Evolutionary conservation across 2,797 vertebrate species (phyloP).

Genomic region (Acridotheres tristis): DNA sequence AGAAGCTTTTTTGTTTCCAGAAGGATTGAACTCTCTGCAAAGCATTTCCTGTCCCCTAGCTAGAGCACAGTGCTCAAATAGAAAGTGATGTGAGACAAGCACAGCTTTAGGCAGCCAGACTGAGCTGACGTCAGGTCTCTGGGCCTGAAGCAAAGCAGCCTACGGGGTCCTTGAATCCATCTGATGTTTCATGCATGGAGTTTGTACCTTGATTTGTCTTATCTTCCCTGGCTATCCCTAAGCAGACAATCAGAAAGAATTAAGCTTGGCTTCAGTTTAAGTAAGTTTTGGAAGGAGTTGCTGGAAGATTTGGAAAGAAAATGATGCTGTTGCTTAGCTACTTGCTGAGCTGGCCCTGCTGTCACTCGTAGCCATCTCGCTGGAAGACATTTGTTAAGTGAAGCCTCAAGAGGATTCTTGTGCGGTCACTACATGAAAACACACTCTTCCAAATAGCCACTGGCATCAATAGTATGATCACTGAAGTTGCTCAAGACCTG

Average conservation of each 20-base stretch:
- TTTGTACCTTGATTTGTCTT: constrained; percentile 11
- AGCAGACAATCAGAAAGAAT: constrained; percentile 13
- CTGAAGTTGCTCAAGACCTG: neutral
- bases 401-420: neutral
- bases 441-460: neutral
- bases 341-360: neutral
- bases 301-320: constrained; percentile 43
- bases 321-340: neutral
- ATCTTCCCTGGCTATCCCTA: neutral
- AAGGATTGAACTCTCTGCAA: neutral
- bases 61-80: neutral
- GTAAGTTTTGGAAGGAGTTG: constrained; percentile 32
- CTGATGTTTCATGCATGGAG: neutral
- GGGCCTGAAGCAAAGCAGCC: neutral
- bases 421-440: constrained; percentile 12
- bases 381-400: constrained; percentile 11
- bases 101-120: neutral
- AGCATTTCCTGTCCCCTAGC: neutral
- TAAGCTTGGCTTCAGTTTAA: constrained; percentile 14
- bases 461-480: neutral
- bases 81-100: neutral
- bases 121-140: neutral
- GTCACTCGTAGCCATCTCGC: neutral
- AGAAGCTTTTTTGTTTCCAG: neutral
- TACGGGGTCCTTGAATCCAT: neutral